Conservation (phyloP, 2,113 vertebrate species). For the Acrocephalus kingi region DNA sequence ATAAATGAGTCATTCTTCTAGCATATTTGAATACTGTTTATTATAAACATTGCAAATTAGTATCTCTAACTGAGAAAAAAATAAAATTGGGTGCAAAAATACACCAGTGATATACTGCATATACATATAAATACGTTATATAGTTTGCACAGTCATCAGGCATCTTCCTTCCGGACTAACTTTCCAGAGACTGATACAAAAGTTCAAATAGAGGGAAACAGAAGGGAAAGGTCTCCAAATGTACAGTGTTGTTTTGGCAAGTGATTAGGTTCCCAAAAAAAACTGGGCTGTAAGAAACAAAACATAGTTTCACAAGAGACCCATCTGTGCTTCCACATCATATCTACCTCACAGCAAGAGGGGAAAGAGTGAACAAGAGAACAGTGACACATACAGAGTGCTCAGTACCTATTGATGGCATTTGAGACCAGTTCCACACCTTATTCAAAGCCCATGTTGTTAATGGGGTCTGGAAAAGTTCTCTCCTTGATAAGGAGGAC, state of each 20-base stretch:
- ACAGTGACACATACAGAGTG: background rate
- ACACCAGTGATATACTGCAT: background rate
- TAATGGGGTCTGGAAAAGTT: background rate
- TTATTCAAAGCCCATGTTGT: background rate
- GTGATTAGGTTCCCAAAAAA: background rate
- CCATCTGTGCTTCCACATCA: background rate
- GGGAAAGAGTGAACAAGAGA: background rate
- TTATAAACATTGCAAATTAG: slow-evolving; percentile 44
- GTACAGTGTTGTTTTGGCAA: background rate
- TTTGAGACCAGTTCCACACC: background rate
- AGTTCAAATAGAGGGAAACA: background rate
- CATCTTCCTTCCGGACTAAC: background rate
- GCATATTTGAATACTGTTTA: slow-evolving; percentile 36
- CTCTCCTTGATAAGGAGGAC: background rate
- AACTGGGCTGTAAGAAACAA: background rate
- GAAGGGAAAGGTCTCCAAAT: slow-evolving; percentile 5
- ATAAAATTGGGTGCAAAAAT: slow-evolving; percentile 47
- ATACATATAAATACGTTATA: background rate
- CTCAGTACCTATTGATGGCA: background rate
- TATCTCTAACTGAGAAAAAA: slow-evolving; percentile 46
- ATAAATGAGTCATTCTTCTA: slow-evolving; percentile 14
- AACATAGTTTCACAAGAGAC: background rate
- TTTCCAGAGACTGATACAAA: background rate
- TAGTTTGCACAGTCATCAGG: background rate
- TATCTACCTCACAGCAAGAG: background rate